Conservation (phyloP, 2,888 invertebrate genomes). For the Hypselothyrea guttata region DNA sequence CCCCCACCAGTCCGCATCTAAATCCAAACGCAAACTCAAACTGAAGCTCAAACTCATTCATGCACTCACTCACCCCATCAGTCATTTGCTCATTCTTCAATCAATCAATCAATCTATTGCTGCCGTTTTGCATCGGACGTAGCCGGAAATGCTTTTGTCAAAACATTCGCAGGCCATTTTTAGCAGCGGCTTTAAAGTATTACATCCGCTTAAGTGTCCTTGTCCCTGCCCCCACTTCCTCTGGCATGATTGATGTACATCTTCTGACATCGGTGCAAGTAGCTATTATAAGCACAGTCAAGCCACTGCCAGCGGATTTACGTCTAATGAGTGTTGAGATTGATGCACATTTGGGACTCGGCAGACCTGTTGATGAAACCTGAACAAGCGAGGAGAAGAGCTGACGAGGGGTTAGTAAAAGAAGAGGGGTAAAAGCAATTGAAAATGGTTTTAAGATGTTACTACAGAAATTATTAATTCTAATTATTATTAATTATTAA, state of each 20-base stretch:
- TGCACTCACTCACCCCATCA: constrained; percentile 13
- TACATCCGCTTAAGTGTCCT: constrained; percentile 33
- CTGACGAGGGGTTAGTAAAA: too few relatives aligned
- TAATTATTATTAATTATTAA: too few relatives aligned
- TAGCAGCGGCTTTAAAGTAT: constrained; percentile 57
- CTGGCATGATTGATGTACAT: constrained; percentile 59
- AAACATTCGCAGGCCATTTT: constrained; percentile 48
- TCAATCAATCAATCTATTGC: constrained; percentile 71
- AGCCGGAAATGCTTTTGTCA: constrained; percentile 65
- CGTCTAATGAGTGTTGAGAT: constrained; percentile 45
- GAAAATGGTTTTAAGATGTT: too few relatives aligned
- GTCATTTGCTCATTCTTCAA: constrained; percentile 41
- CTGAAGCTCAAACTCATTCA: constrained; percentile 8
- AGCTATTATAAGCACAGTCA: constrained; percentile 3
- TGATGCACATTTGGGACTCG: constrained; percentile 11
- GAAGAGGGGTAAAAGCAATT: too few relatives aligned
- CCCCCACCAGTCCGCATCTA: constrained; percentile 4
- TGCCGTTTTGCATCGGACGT: constrained; percentile 51
- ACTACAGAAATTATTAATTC: too few relatives aligned
- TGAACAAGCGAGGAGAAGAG: too few relatives aligned
- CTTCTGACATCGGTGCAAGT: constrained; percentile 21
- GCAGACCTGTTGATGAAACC: background rate
- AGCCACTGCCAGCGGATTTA: constrained; percentile 30
- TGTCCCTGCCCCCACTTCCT: background rate
- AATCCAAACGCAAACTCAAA: background rate